Base-by-base conservation (phyloP, 2,113 vertebrate species). In the Campylomormyrus numenius region DNA sequence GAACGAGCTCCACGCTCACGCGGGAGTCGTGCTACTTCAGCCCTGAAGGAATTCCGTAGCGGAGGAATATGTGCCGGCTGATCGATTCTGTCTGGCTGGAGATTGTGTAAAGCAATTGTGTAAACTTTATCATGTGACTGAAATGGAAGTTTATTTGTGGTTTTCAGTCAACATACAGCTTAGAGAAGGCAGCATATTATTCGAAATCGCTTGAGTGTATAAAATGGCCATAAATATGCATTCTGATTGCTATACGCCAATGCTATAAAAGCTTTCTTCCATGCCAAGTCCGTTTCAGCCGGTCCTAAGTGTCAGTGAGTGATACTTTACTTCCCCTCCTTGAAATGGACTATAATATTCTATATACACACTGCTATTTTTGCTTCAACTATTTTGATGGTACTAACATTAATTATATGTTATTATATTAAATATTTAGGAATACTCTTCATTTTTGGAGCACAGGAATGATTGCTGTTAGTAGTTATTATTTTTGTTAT, bases 1-100 rank as follows among this genome's bases (percentile, higher is more conserved):
- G 49, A 27, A 35, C 3, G 2, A 17, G 50, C 46, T 35, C 50
- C 21, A 19, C 31, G 19, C 24, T n/a, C 35, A 4, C 1, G n/a
- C 0, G 5, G 46, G 45, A 56, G 15, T 13, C 92, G 95, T 91
- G 95, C 93, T 90, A 86, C 3, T 77, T 7, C 35, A 19, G 74
- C 15, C 74, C 35, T 19, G 31, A 2, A 5, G 74, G 31, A 42
- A 42, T 77, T 42, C 35, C 74, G 19, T 19, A 77, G 17, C 35
- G 35, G 35, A 3, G 35, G 35, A 42, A 7, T 42, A 7, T 77
- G 74, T 42, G 27, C 74, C 7, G 35, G 35, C 0, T 42, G 35
- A 19, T 80, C 0, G 35, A 3, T 80, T 19, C 74, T 19, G 74
- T 19, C 15, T 19, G 74, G 74, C 74, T 80, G 35, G 35, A 17